Percentiles rank a stretch among this genome's conserved stretches.
phyloP scores from a whole-genome alignment of 64 coral and sea anemone genomes.

The Trachythela sp. region DNA sequence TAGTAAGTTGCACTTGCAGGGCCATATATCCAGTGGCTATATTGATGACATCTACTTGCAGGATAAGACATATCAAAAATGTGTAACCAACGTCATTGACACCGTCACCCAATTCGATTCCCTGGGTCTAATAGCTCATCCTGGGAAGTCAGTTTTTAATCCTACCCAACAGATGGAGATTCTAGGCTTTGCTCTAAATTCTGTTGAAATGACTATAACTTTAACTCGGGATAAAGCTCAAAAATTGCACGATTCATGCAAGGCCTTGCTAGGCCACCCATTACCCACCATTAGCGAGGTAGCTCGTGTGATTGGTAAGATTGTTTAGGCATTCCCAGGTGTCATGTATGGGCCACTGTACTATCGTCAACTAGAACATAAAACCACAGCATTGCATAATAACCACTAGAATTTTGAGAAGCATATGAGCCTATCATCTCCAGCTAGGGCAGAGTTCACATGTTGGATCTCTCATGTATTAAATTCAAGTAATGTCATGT shows the following conservation, averaged over 20 bases:
- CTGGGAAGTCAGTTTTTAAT: not conserved
- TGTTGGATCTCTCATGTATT: not conserved
- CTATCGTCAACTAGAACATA: not conserved
- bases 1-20: not conserved
- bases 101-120: not conserved
- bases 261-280: not conserved
- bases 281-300: constrained; percentile 10
- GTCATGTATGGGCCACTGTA: constrained; percentile 23
- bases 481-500: not conserved
- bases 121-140: not conserved
- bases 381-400: not conserved
- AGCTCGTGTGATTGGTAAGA: constrained; percentile 5
- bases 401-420: not conserved
- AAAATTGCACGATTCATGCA: not conserved
- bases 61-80: not conserved
- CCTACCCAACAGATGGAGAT: not conserved
- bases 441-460: not conserved
- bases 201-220: not conserved
- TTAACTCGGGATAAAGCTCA: not conserved
- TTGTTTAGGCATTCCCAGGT: not conserved
- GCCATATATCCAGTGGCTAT: constrained; percentile 18
- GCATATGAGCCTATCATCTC: not conserved
- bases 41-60: not conserved
- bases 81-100: constrained; percentile 3
- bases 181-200: not conserved